Evolutionary conservation across 2,888 invertebrate genomes (phyloP).

Genomic region (Sesamia inferens): DNA sequence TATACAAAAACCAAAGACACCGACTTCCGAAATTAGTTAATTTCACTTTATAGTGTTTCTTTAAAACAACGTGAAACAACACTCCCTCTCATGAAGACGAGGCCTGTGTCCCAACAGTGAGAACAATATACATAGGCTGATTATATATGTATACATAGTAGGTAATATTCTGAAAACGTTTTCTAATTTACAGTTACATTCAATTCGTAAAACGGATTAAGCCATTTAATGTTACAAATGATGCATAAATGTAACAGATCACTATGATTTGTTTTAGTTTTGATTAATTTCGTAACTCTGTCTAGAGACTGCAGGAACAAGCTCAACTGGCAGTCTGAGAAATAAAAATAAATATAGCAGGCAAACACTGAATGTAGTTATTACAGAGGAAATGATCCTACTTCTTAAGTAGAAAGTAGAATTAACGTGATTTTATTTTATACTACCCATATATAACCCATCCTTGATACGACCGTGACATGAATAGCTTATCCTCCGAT

Average conservation of each 20-base stretch:
- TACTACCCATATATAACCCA: no score
- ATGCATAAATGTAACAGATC: constrained; percentile 44
- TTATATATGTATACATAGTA: background rate
- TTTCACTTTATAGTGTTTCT: no score
- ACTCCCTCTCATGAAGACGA: no score
- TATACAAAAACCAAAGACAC: no score
- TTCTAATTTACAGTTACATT: constrained; percentile 28
- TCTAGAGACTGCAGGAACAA: background rate
- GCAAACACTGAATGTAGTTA: constrained; percentile 11
- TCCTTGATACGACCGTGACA: background rate
- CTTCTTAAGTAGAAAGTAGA: no score
- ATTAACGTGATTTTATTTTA: no score
- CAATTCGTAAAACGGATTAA: constrained; percentile 39
- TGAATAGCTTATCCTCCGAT: background rate
- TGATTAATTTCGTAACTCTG: constrained; percentile 26
- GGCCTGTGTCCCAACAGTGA: no score
- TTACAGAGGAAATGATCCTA: no score
- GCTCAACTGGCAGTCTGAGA: background rate
- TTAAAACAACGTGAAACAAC: no score
- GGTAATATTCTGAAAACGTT: background rate
- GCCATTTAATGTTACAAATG: constrained; percentile 27
- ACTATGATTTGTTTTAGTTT: constrained; percentile 26
- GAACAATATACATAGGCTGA: no score
- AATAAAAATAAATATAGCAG: background rate
- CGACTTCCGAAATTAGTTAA: no score